Evolutionary conservation across 2,113 vertebrate species (phyloP).

Genomic region (Nothoprocta pentlandii): DNA sequence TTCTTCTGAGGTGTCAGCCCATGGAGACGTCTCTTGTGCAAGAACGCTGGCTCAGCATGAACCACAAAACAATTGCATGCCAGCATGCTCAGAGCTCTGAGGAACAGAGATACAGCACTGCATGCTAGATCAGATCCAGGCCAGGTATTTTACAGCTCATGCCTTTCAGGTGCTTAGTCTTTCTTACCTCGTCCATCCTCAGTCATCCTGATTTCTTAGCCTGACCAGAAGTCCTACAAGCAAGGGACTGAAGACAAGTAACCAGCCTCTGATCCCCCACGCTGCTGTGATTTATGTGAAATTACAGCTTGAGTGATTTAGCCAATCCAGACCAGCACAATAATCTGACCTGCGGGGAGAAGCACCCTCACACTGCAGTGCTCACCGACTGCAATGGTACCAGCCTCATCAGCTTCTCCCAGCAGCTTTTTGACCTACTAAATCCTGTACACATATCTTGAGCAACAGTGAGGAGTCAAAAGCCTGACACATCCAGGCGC

Average conservation of each 20-base stretch:
- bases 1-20: neutral
- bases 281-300: neutral
- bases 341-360: slow-evolving; percentile 5
- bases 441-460: neutral
- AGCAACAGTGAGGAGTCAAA: slow-evolving; percentile 19
- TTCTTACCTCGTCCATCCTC: neutral
- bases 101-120: neutral
- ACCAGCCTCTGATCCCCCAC: neutral
- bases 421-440: slow-evolving; percentile 17
- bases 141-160: neutral
- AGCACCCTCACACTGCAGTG: neutral
- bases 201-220: neutral
- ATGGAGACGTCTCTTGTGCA: rapidly evolving
- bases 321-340: neutral
- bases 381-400: neutral
- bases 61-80: rapidly evolving
- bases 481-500: neutral
- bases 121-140: rapidly evolving
- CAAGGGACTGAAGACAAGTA: neutral
- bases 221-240: neutral
- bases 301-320: neutral
- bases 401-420: slow-evolving; percentile 15
- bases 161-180: neutral
- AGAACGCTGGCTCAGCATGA: neutral
- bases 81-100: neutral